Evolutionary conservation across 2,797 vertebrate genomes (phyloP), one percentile per base, ranked within the genome.

Genomic region (Columba guinea): DNA sequence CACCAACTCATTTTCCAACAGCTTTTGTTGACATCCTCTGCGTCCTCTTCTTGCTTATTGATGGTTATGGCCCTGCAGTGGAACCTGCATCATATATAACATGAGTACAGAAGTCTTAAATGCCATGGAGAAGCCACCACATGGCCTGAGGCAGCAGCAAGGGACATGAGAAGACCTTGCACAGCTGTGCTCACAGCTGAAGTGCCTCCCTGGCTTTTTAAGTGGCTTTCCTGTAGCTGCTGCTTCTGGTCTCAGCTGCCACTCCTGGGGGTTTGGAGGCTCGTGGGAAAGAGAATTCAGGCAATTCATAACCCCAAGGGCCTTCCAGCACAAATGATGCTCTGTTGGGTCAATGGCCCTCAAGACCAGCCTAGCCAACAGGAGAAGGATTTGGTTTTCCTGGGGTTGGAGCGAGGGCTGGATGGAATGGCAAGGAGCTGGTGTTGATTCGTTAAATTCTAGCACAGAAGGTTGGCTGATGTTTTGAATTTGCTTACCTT

Each of bases 401-500:
- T 60, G n/a, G 35, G 10, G 5, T 2, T 87, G 35, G 6, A 41
- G 22, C 8, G 14, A 53, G 22, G 12, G 8, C 58, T 2, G 3
- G 34, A 11, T 46, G 7, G 32, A 41, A 46, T 85, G 19, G 35
- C 3, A 8, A 62, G 46, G 51, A 78, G 34, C 58, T 0, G 2
- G 65, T 94, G 79, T 74, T 94, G 91, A 86, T 96, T 77, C 21
- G 41, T 96, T 96, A 55, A 68, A 77, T 86, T 96, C 79, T 87
- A 68, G 70, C 80, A 88, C 52, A 77, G 62, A 34, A 95, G 67
- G 55, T 77, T 95, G 87, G 74, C 60, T 92, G 90, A 81, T 89
- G 94, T 80, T 95, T 67, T 77, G n/a, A 87, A 78, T 97, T 95
- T 92, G 65, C 73, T 97, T 93, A 93, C 59, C 84, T 97, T 96